Evolutionary conservation across 2,113 vertebrate species (phyloP).

Genomic region (Rhabdomys dilectus): DNA sequence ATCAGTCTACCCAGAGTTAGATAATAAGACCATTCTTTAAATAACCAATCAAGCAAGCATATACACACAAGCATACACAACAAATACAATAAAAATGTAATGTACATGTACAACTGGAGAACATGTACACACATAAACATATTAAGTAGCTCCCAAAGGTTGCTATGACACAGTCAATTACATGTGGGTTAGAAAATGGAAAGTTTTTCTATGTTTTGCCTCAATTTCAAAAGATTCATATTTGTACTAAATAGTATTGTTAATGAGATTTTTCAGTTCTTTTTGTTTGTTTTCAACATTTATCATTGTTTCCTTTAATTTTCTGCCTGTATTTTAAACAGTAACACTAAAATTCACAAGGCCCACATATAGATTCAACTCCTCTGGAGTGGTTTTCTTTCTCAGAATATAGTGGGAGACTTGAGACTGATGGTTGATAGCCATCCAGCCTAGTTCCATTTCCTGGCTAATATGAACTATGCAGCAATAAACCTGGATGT

Average conservation of each 20-base stretch:
- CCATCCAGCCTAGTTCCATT: neutral
- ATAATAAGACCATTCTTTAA: neutral
- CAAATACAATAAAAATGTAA: neutral
- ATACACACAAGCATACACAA: neutral
- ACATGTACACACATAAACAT: no score
- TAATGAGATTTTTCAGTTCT: neutral
- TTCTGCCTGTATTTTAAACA: neutral
- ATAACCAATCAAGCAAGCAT: neutral
- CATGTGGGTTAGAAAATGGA: neutral
- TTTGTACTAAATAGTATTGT: neutral
- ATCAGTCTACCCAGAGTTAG: neutral
- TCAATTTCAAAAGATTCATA: neutral
- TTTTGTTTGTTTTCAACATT: neutral
- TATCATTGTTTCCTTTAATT: neutral
- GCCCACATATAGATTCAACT: neutral
- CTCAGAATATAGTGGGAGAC: neutral
- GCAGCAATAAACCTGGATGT: neutral
- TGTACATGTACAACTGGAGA: neutral
- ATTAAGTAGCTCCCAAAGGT: neutral
- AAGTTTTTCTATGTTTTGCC: neutral
- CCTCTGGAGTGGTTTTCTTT: neutral
- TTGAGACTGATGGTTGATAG: neutral
- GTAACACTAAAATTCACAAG: accelerated
- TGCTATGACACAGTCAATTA: neutral
- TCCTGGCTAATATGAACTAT: neutral